Conservation (phyloP, 2,113 vertebrate species). For the Labeo catla region DNA sequence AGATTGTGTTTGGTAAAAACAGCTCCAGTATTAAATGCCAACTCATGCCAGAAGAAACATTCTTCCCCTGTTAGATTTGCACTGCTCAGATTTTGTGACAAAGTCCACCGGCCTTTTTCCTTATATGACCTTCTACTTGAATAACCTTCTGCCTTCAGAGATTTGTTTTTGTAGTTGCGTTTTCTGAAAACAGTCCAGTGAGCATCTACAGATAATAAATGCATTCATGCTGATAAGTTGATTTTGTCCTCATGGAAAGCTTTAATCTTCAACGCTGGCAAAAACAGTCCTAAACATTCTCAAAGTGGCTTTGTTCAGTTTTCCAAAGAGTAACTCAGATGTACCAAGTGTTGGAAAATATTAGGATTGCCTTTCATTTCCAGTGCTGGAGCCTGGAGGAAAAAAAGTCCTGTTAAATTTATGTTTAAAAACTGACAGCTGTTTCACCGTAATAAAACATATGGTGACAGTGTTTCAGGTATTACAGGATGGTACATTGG, state of each 20-base stretch:
- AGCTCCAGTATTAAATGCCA: neutral
- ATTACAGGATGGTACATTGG: no score
- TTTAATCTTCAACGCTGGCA: neutral
- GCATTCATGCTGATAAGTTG: neutral
- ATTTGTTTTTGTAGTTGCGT: neutral
- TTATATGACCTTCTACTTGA: neutral
- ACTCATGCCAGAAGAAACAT: neutral
- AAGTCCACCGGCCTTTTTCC: neutral
- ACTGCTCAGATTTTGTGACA: neutral
- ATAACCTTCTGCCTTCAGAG: neutral
- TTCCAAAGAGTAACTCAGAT: neutral
- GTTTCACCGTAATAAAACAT: no score
- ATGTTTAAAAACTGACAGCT: no score
- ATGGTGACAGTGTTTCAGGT: no score
- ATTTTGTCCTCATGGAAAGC: neutral
- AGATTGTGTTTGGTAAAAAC: neutral
- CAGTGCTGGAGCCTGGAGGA: neutral
- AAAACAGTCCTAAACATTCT: neutral
- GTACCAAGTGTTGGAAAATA: neutral
- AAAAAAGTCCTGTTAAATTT: neutral
- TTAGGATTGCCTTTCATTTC: neutral
- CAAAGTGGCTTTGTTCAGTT: constrained; percentile 33
- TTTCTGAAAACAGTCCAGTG: neutral
- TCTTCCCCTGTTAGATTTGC: neutral
- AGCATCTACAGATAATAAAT: neutral